Evolutionary conservation across 2,888 invertebrate genomes (phyloP).

Genomic region (Brachyptera risi): DNA sequence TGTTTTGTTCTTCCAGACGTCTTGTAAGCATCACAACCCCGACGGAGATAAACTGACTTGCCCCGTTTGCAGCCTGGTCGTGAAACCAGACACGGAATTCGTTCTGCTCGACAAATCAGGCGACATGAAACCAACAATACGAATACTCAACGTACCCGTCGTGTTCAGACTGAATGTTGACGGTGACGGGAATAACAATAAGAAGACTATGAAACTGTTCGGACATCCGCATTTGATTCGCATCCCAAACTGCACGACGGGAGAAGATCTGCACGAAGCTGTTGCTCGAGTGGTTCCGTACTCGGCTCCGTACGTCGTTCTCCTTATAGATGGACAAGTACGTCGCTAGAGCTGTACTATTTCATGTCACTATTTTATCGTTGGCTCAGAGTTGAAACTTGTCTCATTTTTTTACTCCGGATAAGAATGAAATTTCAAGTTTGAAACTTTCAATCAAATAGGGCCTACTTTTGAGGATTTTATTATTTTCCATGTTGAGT

Average conservation of each 20-base stretch:
- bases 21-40: conserved; percentile 30
- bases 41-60: conserved; percentile 42
- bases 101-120: conserved; percentile 42
- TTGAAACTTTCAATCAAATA: too few species aligned
- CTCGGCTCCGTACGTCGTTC: conserved; percentile 47
- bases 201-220: conserved; percentile 46
- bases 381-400: too few species aligned
- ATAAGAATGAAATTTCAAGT: too few species aligned
- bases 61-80: conserved; percentile 47
- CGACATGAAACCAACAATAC: conserved; percentile 28
- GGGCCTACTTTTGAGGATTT: too few species aligned
- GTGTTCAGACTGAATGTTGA: conserved; percentile 51
- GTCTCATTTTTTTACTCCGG: too few species aligned
- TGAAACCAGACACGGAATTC: conserved; percentile 45
- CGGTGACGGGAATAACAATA: conserved; percentile 47
- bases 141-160: conserved; percentile 52
- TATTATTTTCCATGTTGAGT: too few species aligned
- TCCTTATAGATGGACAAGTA: conserved; percentile 56
- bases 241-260: conserved; percentile 51
- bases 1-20: conserved; percentile 36
- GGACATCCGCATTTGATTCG: conserved; percentile 55
- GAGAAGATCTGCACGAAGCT: conserved; percentile 48
- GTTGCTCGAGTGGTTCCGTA: conserved; percentile 49
- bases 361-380: too few species aligned
- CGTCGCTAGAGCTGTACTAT: too few species aligned